Base-by-base conservation (phyloP, 2,113 vertebrate genomes). In the Trichomycterus rosablanca region DNA sequence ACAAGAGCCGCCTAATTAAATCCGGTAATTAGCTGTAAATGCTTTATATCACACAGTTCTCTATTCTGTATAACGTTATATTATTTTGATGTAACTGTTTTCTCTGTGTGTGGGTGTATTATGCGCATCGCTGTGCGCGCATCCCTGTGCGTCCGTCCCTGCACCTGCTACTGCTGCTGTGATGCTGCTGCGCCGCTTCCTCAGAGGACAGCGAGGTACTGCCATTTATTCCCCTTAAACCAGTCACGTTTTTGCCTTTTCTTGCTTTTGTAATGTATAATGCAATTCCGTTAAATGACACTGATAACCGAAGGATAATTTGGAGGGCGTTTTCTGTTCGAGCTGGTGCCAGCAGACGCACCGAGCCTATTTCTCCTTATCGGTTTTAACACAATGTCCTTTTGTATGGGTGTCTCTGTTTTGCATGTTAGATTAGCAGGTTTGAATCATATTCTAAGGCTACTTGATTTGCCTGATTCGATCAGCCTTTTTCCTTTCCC, bases 1-100 rank as follows among this genome's bases (percentile, higher is more conserved):
- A 92, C 88, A 95, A 94, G 76, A 95, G 88, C 89, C 90, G 94
- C 72, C 88, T 89, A 78, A 84, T 85, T 0, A 94, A 92, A 87
- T 85, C 93, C 84, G 94, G 94, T 96, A 87, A 90, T 87, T 40
- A 20, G 32, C 23, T 1, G 1, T 5, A 34, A 4, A n/a, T 2
- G 16, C 11, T n/a, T 42, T 28, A n/a, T 6, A 12, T 5, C 11
- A 2, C 7, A 7, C 3, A 30, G 3, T 18, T 19, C 37, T 2
- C 46, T 15, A 20, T 30, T 7, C 12, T 18, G 7, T 22, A n/a
- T 15, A 35, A 4, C 45, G 9, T 5, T 18, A 43, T 12, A 20
- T 35, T 55, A 4, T 11, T 11, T 1, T 58, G 20, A 24, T 26
- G 15, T 56, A 56, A 8, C 73, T 64, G 71, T 52, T 60, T 71